A percentile compares a stretch with the other conserved stretches of the same genome.
Conservation (phyloP, 1,140 invertebrate species). For the Leptopilina clavipes region DNA sequence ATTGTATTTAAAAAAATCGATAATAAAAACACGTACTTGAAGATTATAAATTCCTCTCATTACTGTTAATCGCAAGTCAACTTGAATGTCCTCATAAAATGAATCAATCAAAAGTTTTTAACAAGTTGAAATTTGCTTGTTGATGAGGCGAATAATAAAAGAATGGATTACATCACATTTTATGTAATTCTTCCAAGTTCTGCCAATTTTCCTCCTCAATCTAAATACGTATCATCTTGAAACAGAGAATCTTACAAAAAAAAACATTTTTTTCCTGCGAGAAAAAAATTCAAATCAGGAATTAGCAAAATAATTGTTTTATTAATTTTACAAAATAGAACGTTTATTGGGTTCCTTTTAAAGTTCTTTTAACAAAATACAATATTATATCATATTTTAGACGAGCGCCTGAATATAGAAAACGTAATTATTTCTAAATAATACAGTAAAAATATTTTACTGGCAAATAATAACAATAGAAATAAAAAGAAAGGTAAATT, state of each 20-base stretch:
- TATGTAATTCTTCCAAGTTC: slow-evolving; percentile 1
- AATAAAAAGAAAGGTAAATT: neutral
- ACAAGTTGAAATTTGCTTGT: neutral
- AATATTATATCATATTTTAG: slow-evolving; percentile 39
- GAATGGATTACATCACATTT: neutral
- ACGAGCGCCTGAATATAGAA: slow-evolving; percentile 31
- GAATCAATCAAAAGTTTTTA: slow-evolving; percentile 4
- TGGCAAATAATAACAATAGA: neutral
- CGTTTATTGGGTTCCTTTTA: slow-evolving; percentile 56
- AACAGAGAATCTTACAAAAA: neutral
- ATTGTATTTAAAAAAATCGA: neutral
- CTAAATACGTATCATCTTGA: neutral
- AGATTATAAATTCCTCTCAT: neutral
- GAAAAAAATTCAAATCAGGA: neutral
- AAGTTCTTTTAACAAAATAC: slow-evolving; percentile 52
- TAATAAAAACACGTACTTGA: neutral
- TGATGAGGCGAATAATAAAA: neutral
- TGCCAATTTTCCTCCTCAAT: slow-evolving; percentile 6
- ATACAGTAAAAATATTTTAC: neutral
- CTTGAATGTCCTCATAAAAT: neutral
- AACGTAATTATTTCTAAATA: neutral
- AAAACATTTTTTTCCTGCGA: neutral
- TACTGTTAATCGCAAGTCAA: neutral
- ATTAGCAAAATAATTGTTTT: neutral
- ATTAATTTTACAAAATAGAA: slow-evolving; percentile 57